These are phyloP conservation scores for Chorisops tibialis DNA, from an alignment of 2,888 invertebrate species.

Conservation along the genomic window DNA sequence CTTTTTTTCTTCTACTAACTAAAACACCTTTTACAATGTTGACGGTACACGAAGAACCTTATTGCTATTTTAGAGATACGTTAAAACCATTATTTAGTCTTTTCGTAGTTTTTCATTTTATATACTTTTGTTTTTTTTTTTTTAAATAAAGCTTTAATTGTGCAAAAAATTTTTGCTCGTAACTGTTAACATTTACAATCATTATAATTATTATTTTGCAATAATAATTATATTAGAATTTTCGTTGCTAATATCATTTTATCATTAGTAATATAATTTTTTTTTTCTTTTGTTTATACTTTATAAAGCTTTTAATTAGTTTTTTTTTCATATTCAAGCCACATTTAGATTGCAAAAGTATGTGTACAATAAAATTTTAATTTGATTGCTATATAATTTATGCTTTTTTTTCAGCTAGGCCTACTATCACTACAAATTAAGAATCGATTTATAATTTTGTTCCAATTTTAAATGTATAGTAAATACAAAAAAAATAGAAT, in stretches of 20 bases:
- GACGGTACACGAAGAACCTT: too few species aligned
- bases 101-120: too few species aligned
- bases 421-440: constrained; percentile 16
- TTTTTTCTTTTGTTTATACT: neutral
- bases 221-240: neutral
- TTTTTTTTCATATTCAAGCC: constrained; percentile 14
- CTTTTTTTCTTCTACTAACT: too few species aligned
- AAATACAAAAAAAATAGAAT: too few species aligned
- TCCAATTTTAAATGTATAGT: too few species aligned
- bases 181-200: too few species aligned
- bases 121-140: too few species aligned
- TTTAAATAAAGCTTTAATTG: too few species aligned
- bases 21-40: too few species aligned
- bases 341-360: constrained; percentile 16
- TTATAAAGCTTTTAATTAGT: constrained; percentile 10
- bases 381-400: constrained; percentile 14
- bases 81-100: too few species aligned
- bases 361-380: neutral
- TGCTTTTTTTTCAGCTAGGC: constrained; percentile 12
- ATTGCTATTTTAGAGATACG: too few species aligned
- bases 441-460: neutral
- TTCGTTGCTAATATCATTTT: constrained; percentile 16
- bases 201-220: neutral
- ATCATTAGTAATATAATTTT: neutral
- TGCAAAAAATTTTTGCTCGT: too few species aligned